Conservation (phyloP, 2,113 vertebrate species). For the Phalacrocorax brasilianus region DNA sequence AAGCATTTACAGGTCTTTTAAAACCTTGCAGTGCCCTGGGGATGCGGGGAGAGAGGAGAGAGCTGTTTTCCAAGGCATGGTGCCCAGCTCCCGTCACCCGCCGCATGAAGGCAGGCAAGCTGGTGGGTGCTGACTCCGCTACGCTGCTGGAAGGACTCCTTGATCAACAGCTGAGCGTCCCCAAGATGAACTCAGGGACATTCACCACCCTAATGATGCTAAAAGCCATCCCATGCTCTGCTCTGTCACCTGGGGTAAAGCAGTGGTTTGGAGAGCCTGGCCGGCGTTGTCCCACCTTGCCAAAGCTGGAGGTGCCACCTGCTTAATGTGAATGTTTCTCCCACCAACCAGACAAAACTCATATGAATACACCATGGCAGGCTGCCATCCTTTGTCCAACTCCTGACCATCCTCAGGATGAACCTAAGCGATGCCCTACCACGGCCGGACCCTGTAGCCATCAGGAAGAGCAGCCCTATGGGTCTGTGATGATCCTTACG, state of each 20-base stretch:
- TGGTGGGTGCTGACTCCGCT: not conserved
- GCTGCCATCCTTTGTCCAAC: not conserved
- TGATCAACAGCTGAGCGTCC: not conserved
- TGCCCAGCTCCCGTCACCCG: not conserved
- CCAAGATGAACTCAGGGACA: rapidly evolving
- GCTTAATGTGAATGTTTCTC: not conserved
- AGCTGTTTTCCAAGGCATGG: not conserved
- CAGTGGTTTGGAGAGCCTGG: not conserved
- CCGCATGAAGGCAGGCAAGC: rapidly evolving
- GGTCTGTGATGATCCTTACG: not conserved
- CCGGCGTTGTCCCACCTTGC: not conserved
- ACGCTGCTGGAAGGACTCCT: not conserved
- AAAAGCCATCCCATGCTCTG: not conserved
- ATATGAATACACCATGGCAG: rapidly evolving
- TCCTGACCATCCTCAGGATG: not conserved
- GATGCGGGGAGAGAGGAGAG: not conserved
- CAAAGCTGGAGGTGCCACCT: not conserved
- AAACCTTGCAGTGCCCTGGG: not conserved
- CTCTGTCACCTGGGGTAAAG: not conserved
- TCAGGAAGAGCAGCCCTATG: not conserved
- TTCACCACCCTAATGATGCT: not conserved
- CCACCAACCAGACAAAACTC: not conserved
- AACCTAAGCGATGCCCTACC: not conserved
- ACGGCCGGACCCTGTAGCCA: rapidly evolving
- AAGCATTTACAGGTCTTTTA: conserved; percentile 28